phyloP scores from a whole-genome alignment of 2,113 vertebrate genomes.

The cat (Felis catus) region F.catus_Fca126_mat1.0 CM031419.1:146624501-146625000 shows the following conservation, averaged over 20 bases:
- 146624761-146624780: not conserved
- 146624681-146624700: too few relatives aligned
- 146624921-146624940: not conserved
- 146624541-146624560: too few relatives aligned
- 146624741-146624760: not conserved
- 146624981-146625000: not conserved
- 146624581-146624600: too few relatives aligned
- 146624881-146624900: not conserved
- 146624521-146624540: too few relatives aligned
- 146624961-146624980: not conserved
- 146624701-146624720: too few relatives aligned
- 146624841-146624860: constrained; percentile 8
- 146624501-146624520: too few relatives aligned
- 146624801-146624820: not conserved
- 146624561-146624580: too few relatives aligned
- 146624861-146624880: not conserved
- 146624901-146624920: not conserved
- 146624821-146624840: not conserved
- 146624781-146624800: not conserved
- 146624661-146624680: too few relatives aligned
- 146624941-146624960: not conserved
- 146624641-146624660: too few relatives aligned
- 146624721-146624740: not conserved
- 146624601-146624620: too few relatives aligned
- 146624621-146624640: too few relatives aligned